phyloP scores from a whole-genome alignment of 2,113 vertebrate genomes.

The Phylloscopus trochilus region DNA sequence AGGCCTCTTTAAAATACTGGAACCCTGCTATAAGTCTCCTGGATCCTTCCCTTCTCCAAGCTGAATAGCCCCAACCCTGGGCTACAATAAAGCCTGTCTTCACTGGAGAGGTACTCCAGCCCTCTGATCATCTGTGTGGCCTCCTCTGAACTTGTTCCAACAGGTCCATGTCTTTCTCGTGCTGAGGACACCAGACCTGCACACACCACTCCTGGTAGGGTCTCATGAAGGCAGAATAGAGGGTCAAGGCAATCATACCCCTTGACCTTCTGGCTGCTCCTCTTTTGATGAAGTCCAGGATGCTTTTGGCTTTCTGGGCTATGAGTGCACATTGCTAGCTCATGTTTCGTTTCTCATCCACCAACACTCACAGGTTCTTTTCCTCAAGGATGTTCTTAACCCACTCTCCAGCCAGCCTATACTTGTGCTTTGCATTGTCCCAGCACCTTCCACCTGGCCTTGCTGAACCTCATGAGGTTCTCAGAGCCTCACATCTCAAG shows the following conservation, averaged over 20 bases:
- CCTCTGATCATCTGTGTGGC: not conserved
- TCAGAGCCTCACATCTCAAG: not conserved
- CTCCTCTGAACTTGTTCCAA: not conserved
- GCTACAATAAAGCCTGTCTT: too few relatives aligned
- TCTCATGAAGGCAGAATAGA: not conserved
- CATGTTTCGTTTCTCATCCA: accelerated
- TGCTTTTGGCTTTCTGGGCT: not conserved
- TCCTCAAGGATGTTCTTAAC: not conserved
- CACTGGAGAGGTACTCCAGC: not conserved
- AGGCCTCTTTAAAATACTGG: not conserved
- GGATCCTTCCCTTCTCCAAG: not conserved
- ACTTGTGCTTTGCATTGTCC: not conserved
- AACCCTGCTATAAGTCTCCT: not conserved
- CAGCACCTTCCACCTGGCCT: not conserved
- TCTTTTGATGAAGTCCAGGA: not conserved
- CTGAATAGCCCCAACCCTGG: not conserved
- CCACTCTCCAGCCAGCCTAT: not conserved
- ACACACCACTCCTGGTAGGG: not conserved
- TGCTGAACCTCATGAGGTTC: not conserved
- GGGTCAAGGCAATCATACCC: not conserved
- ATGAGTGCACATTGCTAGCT: not conserved
- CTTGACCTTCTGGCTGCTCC: not conserved
- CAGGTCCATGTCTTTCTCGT: not conserved
- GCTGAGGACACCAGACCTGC: not conserved
- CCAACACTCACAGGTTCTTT: not conserved